Base-by-base conservation (phyloP, 64 coral and sea anemone species). In the Montipora foliosa region DNA sequence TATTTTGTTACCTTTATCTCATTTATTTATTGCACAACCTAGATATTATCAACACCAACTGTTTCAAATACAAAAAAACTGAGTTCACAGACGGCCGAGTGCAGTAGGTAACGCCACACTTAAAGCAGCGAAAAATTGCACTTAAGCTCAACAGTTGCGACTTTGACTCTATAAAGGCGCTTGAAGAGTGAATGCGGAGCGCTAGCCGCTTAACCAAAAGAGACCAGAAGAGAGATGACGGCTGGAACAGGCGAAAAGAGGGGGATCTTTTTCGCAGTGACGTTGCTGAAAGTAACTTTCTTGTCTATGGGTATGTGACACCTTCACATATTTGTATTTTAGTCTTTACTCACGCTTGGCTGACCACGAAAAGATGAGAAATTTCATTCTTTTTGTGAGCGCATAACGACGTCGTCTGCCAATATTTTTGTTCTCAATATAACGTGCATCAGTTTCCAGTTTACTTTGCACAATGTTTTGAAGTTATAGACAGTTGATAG, bases 1-100 rank as follows among this genome's bases (percentile, higher is more conserved):
- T 82, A 62, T 82, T 84, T 48, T 67, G 58, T 84, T 67, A 84
- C 58, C 37, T 47, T 67, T 82, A 61, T 61, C 52, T 29, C 20
- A 12, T 24, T 62, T 15, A 84, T 5, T 12, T 14, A 57, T 44
- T 47, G 16, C 21, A 86, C 47, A 71, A 21, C 37, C 66, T 71
- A 46, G 82, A 1, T 24, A 70, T 86, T 72, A 72, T 67, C 81
- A 83, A 83, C 60, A 53, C 60, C 60, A 37, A 37, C 37, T 37
- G 37, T 37, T 37, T 37, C 37, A 37, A 37, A 37, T 37, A 37
- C 37, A 37, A 37, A 37, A 37, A 37, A 57, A 57, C 53, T 57
- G 53, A 8, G 6, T 57, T 57, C 53, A 64, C 61, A 15, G 14
- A 14, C 8, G 61, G 61, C 61, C 61, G 61, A 64, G 15, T 11